Evolutionary conservation across 2,888 invertebrate genomes (phyloP).

Genomic region (Athrips mouffetella): DNA sequence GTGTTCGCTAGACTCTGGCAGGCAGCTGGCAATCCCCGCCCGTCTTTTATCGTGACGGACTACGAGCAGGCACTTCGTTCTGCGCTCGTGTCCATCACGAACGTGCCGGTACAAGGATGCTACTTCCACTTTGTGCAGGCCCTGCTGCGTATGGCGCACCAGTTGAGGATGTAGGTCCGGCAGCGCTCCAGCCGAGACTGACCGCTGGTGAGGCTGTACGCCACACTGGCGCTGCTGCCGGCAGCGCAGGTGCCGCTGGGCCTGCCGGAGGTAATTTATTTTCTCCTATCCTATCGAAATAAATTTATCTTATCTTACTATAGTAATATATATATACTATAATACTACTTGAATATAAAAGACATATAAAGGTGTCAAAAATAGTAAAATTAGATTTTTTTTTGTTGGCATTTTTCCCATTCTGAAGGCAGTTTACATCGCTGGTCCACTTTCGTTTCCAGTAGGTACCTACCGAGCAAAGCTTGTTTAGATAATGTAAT

Average conservation of each 20-base stretch:
- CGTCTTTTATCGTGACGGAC: slow-evolving; percentile 1
- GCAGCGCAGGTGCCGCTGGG: not conserved
- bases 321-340: too few species aligned
- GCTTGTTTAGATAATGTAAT: too few species aligned
- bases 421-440: too few species aligned
- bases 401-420: too few species aligned
- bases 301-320: too few species aligned
- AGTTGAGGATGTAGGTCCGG: not conserved
- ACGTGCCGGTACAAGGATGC: not conserved
- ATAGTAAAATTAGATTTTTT: too few species aligned
- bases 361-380: too few species aligned
- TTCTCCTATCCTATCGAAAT: too few species aligned
- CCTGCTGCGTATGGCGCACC: not conserved
- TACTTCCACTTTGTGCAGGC: not conserved
- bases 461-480: too few species aligned
- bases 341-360: too few species aligned
- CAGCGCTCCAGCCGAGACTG: not conserved
- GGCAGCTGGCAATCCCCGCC: slow-evolving; percentile 8
- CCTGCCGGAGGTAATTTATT: not conserved
- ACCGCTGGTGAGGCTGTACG: not conserved
- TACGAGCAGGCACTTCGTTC: slow-evolving; percentile 9
- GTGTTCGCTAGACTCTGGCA: slow-evolving; percentile 9
- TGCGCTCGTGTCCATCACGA: slow-evolving; percentile 2
- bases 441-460: too few species aligned
- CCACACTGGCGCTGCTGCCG: not conserved